Percentiles rank a stretch among this genome's conserved stretches.
Evolutionary conservation across 2,888 invertebrate species (phyloP).

Genomic region (Kryphioiulus occultus): DNA sequence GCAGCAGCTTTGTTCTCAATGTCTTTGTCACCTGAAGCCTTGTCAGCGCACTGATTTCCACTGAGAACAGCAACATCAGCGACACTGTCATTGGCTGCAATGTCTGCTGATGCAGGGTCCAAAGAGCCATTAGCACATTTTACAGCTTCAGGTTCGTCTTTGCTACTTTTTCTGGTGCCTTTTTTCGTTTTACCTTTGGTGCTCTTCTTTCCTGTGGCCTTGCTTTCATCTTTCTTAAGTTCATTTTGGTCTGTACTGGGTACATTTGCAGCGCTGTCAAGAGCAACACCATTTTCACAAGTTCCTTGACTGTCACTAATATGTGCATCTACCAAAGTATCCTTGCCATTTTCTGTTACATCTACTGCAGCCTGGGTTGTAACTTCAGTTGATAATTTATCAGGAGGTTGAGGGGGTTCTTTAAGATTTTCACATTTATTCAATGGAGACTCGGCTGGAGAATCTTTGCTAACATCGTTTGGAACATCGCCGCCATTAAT

Average conservation of each 20-base stretch:
- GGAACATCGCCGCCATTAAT: background rate
- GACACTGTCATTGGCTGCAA: background rate
- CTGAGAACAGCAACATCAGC: background rate
- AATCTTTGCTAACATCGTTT: background rate
- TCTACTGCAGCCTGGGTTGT: background rate
- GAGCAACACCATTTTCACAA: background rate
- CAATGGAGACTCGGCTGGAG: background rate
- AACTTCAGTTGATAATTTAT: background rate
- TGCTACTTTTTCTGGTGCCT: constrained; percentile 33
- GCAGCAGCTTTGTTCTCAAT: background rate
- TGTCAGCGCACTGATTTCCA: background rate
- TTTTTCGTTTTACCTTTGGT: constrained; percentile 6
- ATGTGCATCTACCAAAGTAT: background rate
- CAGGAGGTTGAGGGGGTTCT: background rate
- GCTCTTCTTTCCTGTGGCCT: background rate
- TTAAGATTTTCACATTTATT: background rate
- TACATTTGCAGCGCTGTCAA: background rate
- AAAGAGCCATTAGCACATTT: background rate
- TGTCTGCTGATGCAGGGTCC: background rate
- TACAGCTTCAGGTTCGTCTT: background rate
- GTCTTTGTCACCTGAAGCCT: background rate
- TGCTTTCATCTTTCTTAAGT: background rate
- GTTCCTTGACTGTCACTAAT: background rate
- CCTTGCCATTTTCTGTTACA: background rate
- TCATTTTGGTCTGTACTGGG: background rate